phyloP scores from a whole-genome alignment of 2,797 vertebrate species.

The Melanotaenia parkinsoni region DNA sequence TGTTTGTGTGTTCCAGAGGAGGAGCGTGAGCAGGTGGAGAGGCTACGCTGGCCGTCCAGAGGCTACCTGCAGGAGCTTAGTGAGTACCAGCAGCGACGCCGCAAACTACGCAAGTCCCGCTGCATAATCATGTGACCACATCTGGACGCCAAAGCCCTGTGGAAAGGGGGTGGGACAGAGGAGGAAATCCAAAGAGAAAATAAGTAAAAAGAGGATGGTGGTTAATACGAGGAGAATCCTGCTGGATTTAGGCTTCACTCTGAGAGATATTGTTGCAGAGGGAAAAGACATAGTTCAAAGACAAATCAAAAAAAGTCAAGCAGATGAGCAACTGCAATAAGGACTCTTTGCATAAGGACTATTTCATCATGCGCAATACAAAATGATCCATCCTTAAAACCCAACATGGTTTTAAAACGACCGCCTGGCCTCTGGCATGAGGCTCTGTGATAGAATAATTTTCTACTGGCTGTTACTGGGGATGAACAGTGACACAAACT shows the following conservation, averaged over 20 bases:
- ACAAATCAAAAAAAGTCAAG: conserved; percentile 20
- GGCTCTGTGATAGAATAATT: conserved; percentile 42
- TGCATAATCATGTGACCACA: conserved; percentile 90
- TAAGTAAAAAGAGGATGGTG: not conserved
- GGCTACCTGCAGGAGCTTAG: conserved; percentile 95
- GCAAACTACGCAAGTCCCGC: conserved; percentile 91
- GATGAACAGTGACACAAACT: conserved; percentile 32
- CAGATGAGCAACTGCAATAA: conserved; percentile 8
- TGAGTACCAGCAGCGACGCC: conserved; percentile 92
- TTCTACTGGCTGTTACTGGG: conserved; percentile 34
- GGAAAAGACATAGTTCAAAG: not conserved
- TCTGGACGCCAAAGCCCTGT: conserved; percentile 43
- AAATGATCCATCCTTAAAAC: conserved; percentile 48
- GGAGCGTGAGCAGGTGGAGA: conserved; percentile 93
- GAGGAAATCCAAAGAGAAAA: conserved; percentile 14
- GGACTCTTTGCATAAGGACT: conserved; percentile 47
- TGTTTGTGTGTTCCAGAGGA: conserved; percentile 83
- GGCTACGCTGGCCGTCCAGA: conserved; percentile 93
- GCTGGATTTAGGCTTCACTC: conserved; percentile 26
- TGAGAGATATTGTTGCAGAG: conserved; percentile 10
- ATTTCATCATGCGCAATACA: conserved; percentile 43
- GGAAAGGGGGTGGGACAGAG: conserved; percentile 12
- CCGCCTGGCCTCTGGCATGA: conserved; percentile 30
- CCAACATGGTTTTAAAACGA: conserved; percentile 50
- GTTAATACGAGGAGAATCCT: conserved; percentile 20